Evolutionary conservation across 2,113 vertebrate species (phyloP), one percentile per base, ranked within the genome.

Genomic region (Peucedramus taeniatus): DNA sequence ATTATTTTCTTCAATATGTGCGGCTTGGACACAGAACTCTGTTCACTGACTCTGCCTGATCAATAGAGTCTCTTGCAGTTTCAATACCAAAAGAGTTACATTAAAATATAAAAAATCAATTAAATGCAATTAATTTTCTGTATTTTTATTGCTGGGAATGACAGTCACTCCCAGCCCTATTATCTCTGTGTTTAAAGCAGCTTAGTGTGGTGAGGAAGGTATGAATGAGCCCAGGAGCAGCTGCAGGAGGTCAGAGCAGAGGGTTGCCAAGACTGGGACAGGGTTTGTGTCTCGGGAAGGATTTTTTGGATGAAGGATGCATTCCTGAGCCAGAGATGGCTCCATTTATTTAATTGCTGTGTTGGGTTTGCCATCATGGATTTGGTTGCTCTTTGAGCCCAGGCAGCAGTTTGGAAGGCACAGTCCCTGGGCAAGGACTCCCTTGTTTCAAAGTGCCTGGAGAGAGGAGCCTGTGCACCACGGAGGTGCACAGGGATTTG

Each of bases 21-120:
- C 33, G 49, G 80, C 80, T 93, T 71, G 88, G 35, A 81, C 11
- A 12, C 23, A 17, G 9, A 31, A 26, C 83, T 51, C 70, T 14
- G 0, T 54, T 94, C 53, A 8, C 53, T 50, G n/a, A 27, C 74
- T 96, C 47, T 54, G 68, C 30, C 69, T 57, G 94, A 79, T 97
- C 87, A 23, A 84, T 94, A 59, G 20, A 53, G 22, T 37, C 44
- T 90, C 51, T 51, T 69, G 54, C 7, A 11, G 49, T 81, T 75
- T 71, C 16, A 16, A 94, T 83, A 93, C 85, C 78, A 65, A 94
- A 97, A 96, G 18, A 91, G 95, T 97, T 95, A 90, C 93, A 80
- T 96, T 89, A 80, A 84, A 91, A 94, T 54, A 68, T 33, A 80
- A 68, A 90, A 90, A 96, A 97, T 97, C 97, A 37, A 96, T 96